Percentiles rank a stretch among this genome's conserved stretches.
Conservation (phyloP, 37 sponge, comb jelly and placozoan species). For the Bolinopsis microptera region DNA sequence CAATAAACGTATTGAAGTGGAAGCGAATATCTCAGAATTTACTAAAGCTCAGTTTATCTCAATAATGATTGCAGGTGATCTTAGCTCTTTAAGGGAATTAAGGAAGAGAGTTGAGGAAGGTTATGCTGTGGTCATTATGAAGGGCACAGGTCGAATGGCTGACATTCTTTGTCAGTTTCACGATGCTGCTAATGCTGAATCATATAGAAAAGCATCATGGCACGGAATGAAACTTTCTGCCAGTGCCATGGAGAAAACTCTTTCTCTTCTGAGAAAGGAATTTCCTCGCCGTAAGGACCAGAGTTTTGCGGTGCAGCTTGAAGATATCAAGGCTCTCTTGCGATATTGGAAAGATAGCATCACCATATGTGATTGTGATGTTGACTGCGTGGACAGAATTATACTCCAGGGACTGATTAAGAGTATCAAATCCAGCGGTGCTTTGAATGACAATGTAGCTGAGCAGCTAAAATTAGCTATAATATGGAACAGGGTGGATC, state of each 20-base stretch:
- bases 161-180: background rate
- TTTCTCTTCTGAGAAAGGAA: background rate
- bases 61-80: constrained; percentile 1
- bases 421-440: background rate
- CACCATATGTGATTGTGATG: background rate
- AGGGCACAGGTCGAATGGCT: background rate
- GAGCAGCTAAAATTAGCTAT: background rate
- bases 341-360: background rate
- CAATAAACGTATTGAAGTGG: background rate
- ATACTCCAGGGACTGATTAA: background rate
- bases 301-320: background rate
- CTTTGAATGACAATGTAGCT: background rate
- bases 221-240: background rate
- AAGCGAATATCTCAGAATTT: background rate
- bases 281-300: background rate
- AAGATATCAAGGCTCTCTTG: background rate
- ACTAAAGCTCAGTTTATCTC: background rate
- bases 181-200: background rate
- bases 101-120: background rate
- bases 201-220: background rate
- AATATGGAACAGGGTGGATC: background rate
- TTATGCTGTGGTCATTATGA: background rate
- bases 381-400: background rate
- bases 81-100: background rate
- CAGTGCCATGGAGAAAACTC: background rate